Evolutionary conservation across 2,888 invertebrate species (phyloP), one percentile per base, ranked within the genome.

Genomic region (Coelinius sp.): DNA sequence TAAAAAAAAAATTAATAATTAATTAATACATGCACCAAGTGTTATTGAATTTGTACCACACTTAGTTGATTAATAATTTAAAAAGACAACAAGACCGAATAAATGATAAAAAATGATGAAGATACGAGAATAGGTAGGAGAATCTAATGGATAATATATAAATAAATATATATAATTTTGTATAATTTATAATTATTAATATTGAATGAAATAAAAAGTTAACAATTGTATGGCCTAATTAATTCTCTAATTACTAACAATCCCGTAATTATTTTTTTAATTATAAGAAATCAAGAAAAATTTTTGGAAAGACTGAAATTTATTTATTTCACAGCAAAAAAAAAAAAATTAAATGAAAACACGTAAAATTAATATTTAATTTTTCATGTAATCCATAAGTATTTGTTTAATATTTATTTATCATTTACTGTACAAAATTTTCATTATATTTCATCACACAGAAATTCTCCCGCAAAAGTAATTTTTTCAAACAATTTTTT

Each of bases 121-220:
- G 38, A 41, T 35, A 59, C 17, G 20, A 59, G 31, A 56, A 74
- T 77, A 75, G 74, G 68, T 82, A 82, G 79, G 80, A 78, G 77
- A 79, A 80, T 80, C 79, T 81, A 79, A 77, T 78, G 78, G 75
- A 71, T 77, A 75, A 77, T 74, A 62, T 66, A 75, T 66, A 75
- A 76, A 64, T 77, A 62, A 76, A 78, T 75, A 80, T 78, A 82
- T 81, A 82, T 83, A 82, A 83, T 84, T 83, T 84, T 84, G 82
- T 83, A 84, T 84, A 82, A 84, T 83, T 84, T 82, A 82, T 84
- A 83, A 84, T 84, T 81, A 80, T 79, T 78, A 80, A 56, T 59
- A 52, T 74, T 77, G 79, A 78, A 80, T 77, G 77, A 82, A 75
- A 83, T 82, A 83, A 83, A 83, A 81, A 81, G 82, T 83, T 83